Evolutionary conservation across 2,888 invertebrate genomes (phyloP), one percentile per base, ranked within the genome.

Genomic region (Tachystola acroxantha): DNA sequence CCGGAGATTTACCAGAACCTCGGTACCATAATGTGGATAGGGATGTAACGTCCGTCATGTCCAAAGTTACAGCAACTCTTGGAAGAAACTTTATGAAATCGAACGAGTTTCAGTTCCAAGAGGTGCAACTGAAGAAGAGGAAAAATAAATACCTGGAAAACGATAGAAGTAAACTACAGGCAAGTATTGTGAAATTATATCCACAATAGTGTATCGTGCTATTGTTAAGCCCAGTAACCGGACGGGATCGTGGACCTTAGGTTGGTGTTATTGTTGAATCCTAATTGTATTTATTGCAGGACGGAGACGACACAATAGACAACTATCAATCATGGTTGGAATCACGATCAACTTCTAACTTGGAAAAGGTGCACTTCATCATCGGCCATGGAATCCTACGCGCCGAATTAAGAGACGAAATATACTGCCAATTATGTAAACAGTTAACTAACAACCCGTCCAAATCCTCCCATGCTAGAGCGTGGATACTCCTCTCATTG

Each of bases 341-440:
- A 65, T 96, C 98, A 24, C 89, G 98, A 35, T 99, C 98, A 2
- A 98, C 98, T 3, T 97, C 97, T 6, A 99, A 99, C 79, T 88
- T 99, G 57, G 99, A 99, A 73, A 99, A 99, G 77, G 86, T 99
- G 3, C 99, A 99, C 76, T 99, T 99, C 63, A 99, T 99, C 50
- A 99, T 99, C 45, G 99, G 99, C 1, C 97, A 97, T 71, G 99
- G 99, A 26, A 99, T 99, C 54, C 87, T 99, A 22, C 88, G 99
- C 31, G 98, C 98, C 0, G 98, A 98, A 74, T 82, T 99, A 26
- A 91, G 98, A 45, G 99, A 99, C 79, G 99, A 99, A 89, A 93
- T 99, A 48, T 99, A 99, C 71, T 99, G 99, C 67, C 99, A 99
- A 84, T 96, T 99, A 50, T 98, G 99, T 78, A 99, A 99, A 73